A percentile compares a stretch with the other conserved stretches of the same genome.
Conservation (phyloP, 2,113 vertebrate species). For the Galemys pyrenaicus region DNA sequence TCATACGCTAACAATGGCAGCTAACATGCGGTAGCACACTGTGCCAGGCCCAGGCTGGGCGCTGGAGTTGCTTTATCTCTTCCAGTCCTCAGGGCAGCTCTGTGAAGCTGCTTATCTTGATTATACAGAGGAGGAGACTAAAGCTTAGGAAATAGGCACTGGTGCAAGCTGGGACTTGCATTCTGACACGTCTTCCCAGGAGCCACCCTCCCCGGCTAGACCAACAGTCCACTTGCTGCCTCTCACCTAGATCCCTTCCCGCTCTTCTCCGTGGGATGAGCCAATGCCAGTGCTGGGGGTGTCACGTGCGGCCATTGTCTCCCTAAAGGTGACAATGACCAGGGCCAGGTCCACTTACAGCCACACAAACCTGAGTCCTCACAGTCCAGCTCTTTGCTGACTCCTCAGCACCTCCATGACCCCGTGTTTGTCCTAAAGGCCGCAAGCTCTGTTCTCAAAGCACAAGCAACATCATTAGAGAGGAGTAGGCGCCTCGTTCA, state of each 20-base stretch:
- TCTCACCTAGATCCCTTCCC: background rate
- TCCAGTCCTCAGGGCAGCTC: background rate
- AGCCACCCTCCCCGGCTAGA: background rate
- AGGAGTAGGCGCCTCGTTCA: background rate
- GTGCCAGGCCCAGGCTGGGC: background rate
- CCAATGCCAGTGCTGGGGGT: background rate
- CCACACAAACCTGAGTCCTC: background rate
- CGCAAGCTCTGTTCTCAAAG: background rate
- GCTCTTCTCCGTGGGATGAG: background rate
- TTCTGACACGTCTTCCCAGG: background rate
- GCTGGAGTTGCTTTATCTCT: background rate
- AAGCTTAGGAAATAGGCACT: background rate
- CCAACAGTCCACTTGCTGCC: background rate
- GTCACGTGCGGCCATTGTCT: too few species aligned
- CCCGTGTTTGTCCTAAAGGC: background rate
- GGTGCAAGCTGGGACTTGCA: background rate
- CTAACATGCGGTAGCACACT: rapidly evolving
- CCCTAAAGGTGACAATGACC: background rate
- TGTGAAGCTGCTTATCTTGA: background rate
- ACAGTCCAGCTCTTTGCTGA: background rate
- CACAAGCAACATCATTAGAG: background rate
- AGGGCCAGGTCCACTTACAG: background rate
- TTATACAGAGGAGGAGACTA: background rate
- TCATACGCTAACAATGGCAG: background rate
- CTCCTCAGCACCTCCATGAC: background rate